Conservation (phyloP, 92 coral and sea anemone genomes). For the Chrysogorgia sp. region DNA sequence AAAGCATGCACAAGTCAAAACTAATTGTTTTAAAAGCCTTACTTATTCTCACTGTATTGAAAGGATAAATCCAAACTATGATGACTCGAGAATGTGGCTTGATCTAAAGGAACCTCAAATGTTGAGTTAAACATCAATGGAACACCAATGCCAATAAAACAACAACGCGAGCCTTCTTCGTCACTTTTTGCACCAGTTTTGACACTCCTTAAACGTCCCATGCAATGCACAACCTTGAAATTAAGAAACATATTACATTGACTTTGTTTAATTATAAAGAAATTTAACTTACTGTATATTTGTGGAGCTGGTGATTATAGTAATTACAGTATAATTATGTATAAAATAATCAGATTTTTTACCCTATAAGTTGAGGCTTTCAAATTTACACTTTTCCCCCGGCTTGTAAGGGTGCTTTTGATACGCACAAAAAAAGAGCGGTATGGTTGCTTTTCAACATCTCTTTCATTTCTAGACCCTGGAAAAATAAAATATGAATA, state of each 20-base stretch:
- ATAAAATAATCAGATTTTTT: conserved; percentile 8
- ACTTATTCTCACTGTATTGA: conserved; percentile 92
- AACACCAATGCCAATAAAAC: conserved; percentile 93
- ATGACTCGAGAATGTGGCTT: conserved; percentile 92
- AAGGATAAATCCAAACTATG: conserved; percentile 95
- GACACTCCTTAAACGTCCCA: conserved; percentile 76
- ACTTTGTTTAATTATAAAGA: too few species aligned
- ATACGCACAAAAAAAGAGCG: conserved; percentile 96
- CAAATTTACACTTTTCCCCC: conserved; percentile 93
- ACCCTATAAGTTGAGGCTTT: conserved; percentile 97
- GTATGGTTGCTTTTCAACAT: conserved; percentile 68
- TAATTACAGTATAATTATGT: not conserved
- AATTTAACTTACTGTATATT: too few species aligned
- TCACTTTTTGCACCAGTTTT: conserved; percentile 54
- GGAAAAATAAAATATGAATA: not conserved
- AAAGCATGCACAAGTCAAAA: too few species aligned
- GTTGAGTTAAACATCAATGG: conserved; percentile 94
- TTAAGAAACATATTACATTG: not conserved
- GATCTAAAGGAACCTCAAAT: conserved; percentile 96
- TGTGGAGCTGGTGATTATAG: too few species aligned
- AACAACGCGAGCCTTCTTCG: conserved; percentile 68
- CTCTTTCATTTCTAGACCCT: conserved; percentile 56
- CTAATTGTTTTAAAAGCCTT: conserved; percentile 14
- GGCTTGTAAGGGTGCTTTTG: conserved; percentile 95
- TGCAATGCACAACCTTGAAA: conserved; percentile 90